These are phyloP conservation scores for Ceyx cyanopectus DNA, from an alignment of 2,113 vertebrate genomes.

Conservation along the genomic window DNA sequence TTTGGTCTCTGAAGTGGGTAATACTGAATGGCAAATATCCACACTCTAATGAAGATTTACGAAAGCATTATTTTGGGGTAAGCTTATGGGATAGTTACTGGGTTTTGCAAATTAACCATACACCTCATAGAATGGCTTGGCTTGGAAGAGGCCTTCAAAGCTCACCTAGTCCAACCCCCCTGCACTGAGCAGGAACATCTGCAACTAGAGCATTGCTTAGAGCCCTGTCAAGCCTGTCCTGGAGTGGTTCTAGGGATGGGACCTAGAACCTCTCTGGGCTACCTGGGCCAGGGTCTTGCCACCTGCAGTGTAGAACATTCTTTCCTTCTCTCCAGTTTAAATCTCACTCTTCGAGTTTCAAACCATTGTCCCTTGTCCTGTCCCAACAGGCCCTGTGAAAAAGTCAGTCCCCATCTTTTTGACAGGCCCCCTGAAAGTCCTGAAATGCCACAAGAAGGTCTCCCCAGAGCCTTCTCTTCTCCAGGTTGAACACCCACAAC, in stretches of 20 bases:
- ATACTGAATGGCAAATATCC: constrained; percentile 54
- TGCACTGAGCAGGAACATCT: not conserved
- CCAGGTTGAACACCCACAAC: not conserved
- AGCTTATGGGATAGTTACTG: not conserved
- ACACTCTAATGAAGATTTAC: constrained; percentile 41
- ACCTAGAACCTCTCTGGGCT: not conserved
- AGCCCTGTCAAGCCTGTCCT: not conserved
- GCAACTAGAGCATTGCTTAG: no score
- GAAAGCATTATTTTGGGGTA: constrained; percentile 32
- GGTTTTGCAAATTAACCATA: not conserved
- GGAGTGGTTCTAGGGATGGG: not conserved
- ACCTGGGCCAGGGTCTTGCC: not conserved
- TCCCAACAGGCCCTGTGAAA: not conserved
- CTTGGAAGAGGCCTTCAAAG: not conserved
- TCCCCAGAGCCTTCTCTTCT: not conserved
- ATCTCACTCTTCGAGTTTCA: not conserved
- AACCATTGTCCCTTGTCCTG: not conserved
- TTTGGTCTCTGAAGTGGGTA: constrained; percentile 66
- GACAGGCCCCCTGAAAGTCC: not conserved
- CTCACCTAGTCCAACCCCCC: not conserved
- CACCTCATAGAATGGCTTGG: not conserved
- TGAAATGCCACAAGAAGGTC: not conserved
- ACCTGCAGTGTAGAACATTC: not conserved
- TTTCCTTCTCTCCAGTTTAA: not conserved
- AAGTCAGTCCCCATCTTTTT: not conserved